Evolutionary conservation across 2,113 vertebrate genomes (phyloP).

Genomic region (Pterocles gutturalis): DNA sequence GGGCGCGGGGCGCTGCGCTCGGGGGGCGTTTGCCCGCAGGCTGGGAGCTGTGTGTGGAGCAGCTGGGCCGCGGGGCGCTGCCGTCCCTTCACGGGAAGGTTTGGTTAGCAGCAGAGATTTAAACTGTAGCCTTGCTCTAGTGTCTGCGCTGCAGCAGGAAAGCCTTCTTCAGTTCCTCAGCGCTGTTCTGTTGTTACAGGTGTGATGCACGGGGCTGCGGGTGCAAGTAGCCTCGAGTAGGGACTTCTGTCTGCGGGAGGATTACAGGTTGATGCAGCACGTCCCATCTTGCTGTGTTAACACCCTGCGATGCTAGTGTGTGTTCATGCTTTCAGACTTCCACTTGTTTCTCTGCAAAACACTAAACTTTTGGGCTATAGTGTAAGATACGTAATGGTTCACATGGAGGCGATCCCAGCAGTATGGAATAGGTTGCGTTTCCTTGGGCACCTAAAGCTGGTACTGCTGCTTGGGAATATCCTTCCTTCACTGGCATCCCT

Average conservation of each 20-base stretch:
- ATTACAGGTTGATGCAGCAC: not conserved
- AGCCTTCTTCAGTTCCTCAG: rapidly evolving
- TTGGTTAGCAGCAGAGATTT: not conserved
- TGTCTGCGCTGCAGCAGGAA: rapidly evolving
- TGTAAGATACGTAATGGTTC: not conserved
- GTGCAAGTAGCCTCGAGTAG: not conserved
- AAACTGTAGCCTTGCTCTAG: rapidly evolving
- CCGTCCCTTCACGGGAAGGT: not conserved
- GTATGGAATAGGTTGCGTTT: not conserved
- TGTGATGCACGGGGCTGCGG: rapidly evolving
- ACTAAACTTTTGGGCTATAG: rapidly evolving
- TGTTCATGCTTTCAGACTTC: not conserved
- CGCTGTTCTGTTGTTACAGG: rapidly evolving
- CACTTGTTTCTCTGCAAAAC: not conserved
- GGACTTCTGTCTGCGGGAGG: rapidly evolving
- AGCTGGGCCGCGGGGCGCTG: not conserved
- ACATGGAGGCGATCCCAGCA: not conserved
- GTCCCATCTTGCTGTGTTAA: not conserved
- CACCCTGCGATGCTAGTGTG: rapidly evolving
- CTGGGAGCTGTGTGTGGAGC: rapidly evolving
- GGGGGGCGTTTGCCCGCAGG: rapidly evolving
- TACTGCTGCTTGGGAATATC: not conserved
- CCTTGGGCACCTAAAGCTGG: not conserved
- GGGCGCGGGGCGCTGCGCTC: too few relatives aligned
- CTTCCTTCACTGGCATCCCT: not conserved